Conservation (phyloP, 2,113 vertebrate species). For the Lagopus muta region DNA sequence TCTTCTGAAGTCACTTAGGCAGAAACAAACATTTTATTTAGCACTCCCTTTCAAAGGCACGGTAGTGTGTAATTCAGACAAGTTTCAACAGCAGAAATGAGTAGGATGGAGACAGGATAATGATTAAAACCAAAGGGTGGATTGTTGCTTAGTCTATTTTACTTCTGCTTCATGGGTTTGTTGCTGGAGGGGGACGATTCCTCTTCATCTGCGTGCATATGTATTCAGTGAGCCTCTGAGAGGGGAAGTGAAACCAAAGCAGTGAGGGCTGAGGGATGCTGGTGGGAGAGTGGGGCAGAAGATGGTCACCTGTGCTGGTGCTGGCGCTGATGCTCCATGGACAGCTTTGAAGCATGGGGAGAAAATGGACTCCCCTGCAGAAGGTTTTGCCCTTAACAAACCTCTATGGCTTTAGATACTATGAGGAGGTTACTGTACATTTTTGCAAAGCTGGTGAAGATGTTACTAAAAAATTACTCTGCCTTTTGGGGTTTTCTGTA, state of each 20-base stretch:
- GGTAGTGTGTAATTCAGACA: accelerated
- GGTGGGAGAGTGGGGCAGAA: not conserved
- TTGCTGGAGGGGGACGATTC: not conserved
- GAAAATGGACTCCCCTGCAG: not conserved
- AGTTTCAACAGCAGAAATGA: not conserved
- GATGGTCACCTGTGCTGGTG: not conserved
- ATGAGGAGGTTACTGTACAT: not conserved
- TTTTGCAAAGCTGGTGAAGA: not conserved
- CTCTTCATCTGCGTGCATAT: not conserved
- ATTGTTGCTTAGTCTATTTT: not conserved
- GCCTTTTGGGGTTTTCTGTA: not conserved
- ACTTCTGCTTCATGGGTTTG: not conserved
- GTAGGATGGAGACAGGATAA: not conserved
- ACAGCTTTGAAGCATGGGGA: not conserved
- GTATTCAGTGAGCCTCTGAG: not conserved
- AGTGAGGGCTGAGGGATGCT: not conserved
- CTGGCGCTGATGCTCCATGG: accelerated
- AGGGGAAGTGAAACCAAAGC: not conserved
- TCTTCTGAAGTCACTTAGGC: not conserved
- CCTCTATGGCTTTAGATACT: not conserved
- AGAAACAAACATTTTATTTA: not conserved
- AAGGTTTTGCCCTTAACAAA: not conserved
- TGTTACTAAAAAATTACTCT: not conserved
- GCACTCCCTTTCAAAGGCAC: not conserved
- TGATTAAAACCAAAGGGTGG: not conserved